A percentile compares a stretch with the other conserved stretches of the same genome.
These are phyloP conservation scores for Nipponia nippon DNA, from an alignment of 2,113 vertebrate genomes.

Conservation along the genomic window DNA sequence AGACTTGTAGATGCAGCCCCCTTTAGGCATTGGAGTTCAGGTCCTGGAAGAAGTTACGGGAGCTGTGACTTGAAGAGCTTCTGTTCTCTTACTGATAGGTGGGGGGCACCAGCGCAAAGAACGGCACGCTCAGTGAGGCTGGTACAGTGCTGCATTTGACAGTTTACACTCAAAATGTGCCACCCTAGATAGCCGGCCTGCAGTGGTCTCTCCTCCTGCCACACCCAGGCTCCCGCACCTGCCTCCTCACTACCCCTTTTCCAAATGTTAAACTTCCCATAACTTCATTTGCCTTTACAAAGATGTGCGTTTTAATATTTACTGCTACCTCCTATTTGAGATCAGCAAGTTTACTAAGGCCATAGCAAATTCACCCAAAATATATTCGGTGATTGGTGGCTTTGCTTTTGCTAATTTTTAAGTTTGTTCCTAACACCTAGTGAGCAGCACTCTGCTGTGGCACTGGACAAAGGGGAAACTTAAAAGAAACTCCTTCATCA, in stretches of 20 bases:
- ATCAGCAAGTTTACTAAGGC: background rate
- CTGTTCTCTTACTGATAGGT: background rate
- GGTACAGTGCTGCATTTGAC: background rate
- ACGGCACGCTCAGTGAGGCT: accelerated
- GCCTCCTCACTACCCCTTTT: background rate
- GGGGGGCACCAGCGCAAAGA: background rate
- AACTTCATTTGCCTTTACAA: background rate
- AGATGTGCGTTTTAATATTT: background rate
- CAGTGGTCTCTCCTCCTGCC: background rate
- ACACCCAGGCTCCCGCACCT: background rate
- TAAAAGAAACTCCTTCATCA: background rate
- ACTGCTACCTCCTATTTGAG: background rate
- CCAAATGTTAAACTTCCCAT: background rate
- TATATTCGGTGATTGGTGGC: accelerated
- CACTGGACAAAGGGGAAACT: background rate
- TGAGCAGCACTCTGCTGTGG: background rate
- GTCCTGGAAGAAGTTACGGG: background rate
- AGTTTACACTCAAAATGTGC: background rate
- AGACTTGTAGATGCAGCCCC: background rate
- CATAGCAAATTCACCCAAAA: background rate
- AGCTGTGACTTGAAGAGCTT: background rate
- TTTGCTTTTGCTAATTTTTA: background rate
- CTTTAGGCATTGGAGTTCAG: background rate
- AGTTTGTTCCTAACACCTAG: background rate
- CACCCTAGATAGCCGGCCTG: background rate